Evolutionary conservation across 2,113 vertebrate genomes (phyloP), one percentile per base, ranked within the genome.

Genomic region (Hippocampus guttulatus): DNA sequence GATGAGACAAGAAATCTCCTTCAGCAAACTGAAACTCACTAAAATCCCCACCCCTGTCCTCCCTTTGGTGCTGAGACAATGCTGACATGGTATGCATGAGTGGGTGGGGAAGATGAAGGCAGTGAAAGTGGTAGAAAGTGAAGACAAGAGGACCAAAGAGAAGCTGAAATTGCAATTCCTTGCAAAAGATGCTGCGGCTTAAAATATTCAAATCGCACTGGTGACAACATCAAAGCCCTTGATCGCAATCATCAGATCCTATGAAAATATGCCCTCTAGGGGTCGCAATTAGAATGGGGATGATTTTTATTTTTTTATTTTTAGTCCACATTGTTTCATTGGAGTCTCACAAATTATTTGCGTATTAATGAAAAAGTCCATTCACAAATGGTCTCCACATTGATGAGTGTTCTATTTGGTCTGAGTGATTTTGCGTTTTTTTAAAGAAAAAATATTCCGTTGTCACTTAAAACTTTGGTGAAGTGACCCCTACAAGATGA

Each of bases 61-160:
- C 73, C 14, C 81, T 60, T 63, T 58, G 58, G 52, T 21, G 49
- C 65, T 81, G 80, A 89, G 81, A 89, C 89, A 88, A 88, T 86
- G 77, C 81, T 84, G 16, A 77, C 74, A 51, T 16, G 25, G 71
- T 27, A 69, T 12, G 64, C 18, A 20, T 51, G 47, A 18, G 47
- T 51, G 33, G 63, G 43, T 54, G 47, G 49, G 69, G 20, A 21
- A 45, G 68, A 54, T 64, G 64, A 61, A 49, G 65, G 64, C 73
- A 52, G 72, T 65, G 65, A 27, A 58, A 68, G 67, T 38, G 67
- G 38, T 5, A 55, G 52, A 68, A 68, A 68, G 27, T 38, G 49
- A 66, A 66, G 43, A 64, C 12, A 43, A 49, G 12, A 49, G 47
- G 14, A 20, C 18, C 18, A 71, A 73, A 43, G 68, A 71, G 73